Evolutionary conservation across 2,113 vertebrate species (phyloP), one percentile per base, ranked within the genome.

Genomic region (Astatotilapia flaviijosephi): DNA sequence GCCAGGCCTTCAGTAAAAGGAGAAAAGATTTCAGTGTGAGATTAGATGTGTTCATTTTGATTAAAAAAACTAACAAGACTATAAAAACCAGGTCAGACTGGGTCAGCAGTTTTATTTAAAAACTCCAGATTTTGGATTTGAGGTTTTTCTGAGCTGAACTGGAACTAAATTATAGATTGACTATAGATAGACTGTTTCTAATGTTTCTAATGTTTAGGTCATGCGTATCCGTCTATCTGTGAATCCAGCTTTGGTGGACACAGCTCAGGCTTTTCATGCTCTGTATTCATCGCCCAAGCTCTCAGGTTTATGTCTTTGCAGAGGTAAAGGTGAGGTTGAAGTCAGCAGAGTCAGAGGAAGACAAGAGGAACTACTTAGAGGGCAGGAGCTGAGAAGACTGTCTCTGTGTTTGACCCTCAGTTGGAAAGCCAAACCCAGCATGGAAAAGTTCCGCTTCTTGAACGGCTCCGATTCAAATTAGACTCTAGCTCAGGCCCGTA

Each of bases 361-460:
- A 14, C 19, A 2, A 45, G 40, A 26, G 37, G 68, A 73, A 26
- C 7, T 15, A 10, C 4, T 73, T 73, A 42, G 37, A 73, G 4
- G 23, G 15, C 70, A 49, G 23, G 15, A 49, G 55, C 37, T 40
- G 14, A 51, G 10, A 88, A 10, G 68, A 45, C 68, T 70, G 11
- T 23, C n/a, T 73, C 68, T 45, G 40, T 45, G 42, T 73, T 28
- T 73, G 40, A 47, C 42, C 23, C 4, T 49, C 70, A 17, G 23
- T 26, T 9, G 10, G 15, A 75, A 75, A 49, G 42, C 49, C 60
- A 56, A 82, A 89, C 86, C 82, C 84, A 47, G 80, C 87, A 58
- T 80, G 86, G 89, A 91, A 88, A 83, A 80, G 73, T 88, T 85
- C 35, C 37, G 33, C 82, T 53, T 68, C 54, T 58, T 58, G 84